phyloP scores from a whole-genome alignment of 2,797 vertebrate species.

The Falco rusticolus region DNA sequence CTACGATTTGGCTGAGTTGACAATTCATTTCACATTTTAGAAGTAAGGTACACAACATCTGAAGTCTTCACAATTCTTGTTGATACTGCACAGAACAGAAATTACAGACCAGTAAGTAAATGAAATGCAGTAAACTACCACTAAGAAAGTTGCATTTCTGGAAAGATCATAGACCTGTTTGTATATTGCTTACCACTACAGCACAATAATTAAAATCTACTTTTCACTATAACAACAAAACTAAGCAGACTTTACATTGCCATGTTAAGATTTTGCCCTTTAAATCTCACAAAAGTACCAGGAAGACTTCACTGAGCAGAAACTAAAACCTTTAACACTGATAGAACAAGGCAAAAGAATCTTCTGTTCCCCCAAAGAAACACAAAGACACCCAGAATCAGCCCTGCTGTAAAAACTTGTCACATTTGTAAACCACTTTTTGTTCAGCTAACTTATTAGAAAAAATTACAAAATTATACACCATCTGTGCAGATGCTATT shows the following conservation, averaged over 20 bases:
- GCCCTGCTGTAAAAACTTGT: background rate
- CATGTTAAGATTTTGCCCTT: background rate
- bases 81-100: background rate
- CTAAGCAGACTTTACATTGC: background rate
- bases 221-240: slow-evolving; percentile 2
- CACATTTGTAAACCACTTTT: background rate
- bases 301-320: slow-evolving; percentile 12
- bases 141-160: background rate
- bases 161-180: background rate
- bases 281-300: background rate
- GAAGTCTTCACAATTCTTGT: background rate
- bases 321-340: background rate
- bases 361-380: background rate
- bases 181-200: background rate
- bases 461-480: background rate
- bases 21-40: slow-evolving; percentile 11
- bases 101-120: background rate
- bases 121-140: background rate
- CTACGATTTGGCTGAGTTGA: background rate
- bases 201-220: background rate
- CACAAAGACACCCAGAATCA: background rate
- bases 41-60: background rate
- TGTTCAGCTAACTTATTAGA: background rate
- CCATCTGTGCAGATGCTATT: background rate
- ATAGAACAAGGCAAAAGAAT: background rate